These are phyloP conservation scores for Erpornis zantholeuca DNA, from an alignment of 2,113 vertebrate genomes.

Conservation along the genomic window DNA sequence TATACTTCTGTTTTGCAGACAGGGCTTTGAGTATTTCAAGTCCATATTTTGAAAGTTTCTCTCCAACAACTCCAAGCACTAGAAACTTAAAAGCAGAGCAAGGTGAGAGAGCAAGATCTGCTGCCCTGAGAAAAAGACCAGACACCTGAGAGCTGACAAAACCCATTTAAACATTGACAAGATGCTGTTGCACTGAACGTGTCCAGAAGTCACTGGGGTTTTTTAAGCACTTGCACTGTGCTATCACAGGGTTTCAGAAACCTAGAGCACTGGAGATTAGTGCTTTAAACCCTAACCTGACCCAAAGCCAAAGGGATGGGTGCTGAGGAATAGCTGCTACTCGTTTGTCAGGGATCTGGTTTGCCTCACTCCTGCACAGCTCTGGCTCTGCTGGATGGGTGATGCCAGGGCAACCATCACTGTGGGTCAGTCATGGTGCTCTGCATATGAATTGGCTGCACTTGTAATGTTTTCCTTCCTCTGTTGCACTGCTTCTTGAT, in stretches of 20 bases:
- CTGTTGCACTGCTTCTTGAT: neutral
- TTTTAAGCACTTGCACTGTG: neutral
- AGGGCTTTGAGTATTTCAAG: neutral
- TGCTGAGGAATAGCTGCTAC: neutral
- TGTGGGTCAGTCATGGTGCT: neutral
- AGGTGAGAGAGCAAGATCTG: neutral
- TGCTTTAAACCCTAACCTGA: neutral
- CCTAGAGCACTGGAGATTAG: neutral
- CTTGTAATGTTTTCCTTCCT: conserved; percentile 10
- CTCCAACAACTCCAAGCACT: neutral
- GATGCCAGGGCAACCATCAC: neutral
- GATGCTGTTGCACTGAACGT: neutral
- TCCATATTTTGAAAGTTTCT: neutral
- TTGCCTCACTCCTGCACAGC: neutral
- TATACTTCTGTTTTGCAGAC: neutral
- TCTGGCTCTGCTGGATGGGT: neutral
- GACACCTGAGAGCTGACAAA: conserved; percentile 24
- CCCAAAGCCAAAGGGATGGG: neutral
- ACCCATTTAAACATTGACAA: neutral
- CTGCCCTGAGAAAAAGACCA: neutral
- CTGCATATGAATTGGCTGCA: neutral
- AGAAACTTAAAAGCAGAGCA: neutral
- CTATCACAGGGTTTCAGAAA: neutral
- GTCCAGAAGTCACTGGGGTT: neutral
- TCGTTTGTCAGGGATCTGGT: neutral